Base-by-base conservation (phyloP, 2,888 invertebrate genomes). In the Saturnia pavonia region DNA sequence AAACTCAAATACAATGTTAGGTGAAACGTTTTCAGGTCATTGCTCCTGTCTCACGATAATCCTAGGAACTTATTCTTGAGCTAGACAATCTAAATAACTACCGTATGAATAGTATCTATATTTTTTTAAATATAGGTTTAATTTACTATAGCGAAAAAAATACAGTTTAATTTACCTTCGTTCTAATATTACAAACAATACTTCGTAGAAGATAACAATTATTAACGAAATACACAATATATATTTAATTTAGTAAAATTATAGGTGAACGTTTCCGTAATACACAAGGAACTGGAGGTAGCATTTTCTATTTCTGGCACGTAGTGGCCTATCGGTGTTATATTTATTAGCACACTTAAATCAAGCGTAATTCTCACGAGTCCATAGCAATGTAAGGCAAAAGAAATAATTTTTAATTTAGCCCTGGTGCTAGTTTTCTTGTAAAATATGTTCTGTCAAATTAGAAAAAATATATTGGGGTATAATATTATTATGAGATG, bases 11-110 rank as follows among this genome's bases (percentile, higher is more conserved):
- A 54, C 12, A 54, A n/a, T 48, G 16, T 14, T 34, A 74, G 71
- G 72, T 76, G 63, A 48, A 65, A 73, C 82, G 79, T 80, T 81
- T 76, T 75, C 78, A 81, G 89, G 86, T 88, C 88, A 85, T 83
- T 87, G 86, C 82, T 80, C 86, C 80, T 83, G 80, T 76, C 80
- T 81, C 85, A 86, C 85, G 84, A 87, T 88, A 87, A 87, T 82
- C 78, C 77, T 78, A 82, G 85, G 88, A 85, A 83, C 14, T 40
- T 65, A n/a, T 34, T 11, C 9, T 40, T 65, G 65, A 65, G 65
- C 40, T 65, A 65, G 65, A 40, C 65, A 65, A 63, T 65, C 65
- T 65, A 65, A 40, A 65, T 65, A 65, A 12, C 65, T 34, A 40
- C 19, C 51, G 9, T 51, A 70, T 65, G 40, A 65, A 65, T 40